Conservation (phyloP, 2,888 invertebrate species). For the Mythimna loreyi region DNA sequence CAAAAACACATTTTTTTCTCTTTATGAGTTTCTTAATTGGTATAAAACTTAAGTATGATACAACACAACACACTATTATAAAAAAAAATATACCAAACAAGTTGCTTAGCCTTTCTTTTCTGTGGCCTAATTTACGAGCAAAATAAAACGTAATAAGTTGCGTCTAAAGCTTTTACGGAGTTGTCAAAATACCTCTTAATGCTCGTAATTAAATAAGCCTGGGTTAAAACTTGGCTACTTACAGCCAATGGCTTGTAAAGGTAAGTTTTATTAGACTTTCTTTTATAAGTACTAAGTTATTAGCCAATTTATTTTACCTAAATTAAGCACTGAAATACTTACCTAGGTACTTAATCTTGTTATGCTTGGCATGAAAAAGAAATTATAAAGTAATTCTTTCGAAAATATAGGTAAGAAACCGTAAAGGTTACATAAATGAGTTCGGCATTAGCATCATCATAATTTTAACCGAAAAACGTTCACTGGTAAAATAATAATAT, state of each 20-base stretch:
- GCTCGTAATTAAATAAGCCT: constrained; percentile 47
- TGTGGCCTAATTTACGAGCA: constrained; percentile 13
- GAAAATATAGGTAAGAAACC: background rate
- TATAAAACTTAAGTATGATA: background rate
- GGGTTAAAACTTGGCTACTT: constrained; percentile 39
- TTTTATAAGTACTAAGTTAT: constrained; percentile 22
- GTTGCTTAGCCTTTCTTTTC: constrained; percentile 4
- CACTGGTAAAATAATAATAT: too few relatives aligned
- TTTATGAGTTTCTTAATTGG: background rate
- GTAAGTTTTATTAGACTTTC: constrained; percentile 30
- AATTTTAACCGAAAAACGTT: too few relatives aligned
- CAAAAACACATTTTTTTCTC: background rate
- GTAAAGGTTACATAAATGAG: background rate
- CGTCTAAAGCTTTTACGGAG: constrained; percentile 34
- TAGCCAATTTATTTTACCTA: constrained; percentile 28
- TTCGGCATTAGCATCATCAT: background rate
- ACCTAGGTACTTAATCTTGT: constrained; percentile 15
- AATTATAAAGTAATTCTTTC: constrained; percentile 1
- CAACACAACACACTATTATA: background rate
- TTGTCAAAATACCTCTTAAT: constrained; percentile 51
- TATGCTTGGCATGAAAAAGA: background rate
- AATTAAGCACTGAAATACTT: constrained; percentile 31
- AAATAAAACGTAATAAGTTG: constrained; percentile 28
- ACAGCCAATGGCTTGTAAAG: constrained; percentile 42
- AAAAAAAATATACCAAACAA: constrained; percentile 1